These are phyloP conservation scores for Stictonetta naevosa DNA, from an alignment of 2,113 vertebrate genomes.

Conservation along the genomic window DNA sequence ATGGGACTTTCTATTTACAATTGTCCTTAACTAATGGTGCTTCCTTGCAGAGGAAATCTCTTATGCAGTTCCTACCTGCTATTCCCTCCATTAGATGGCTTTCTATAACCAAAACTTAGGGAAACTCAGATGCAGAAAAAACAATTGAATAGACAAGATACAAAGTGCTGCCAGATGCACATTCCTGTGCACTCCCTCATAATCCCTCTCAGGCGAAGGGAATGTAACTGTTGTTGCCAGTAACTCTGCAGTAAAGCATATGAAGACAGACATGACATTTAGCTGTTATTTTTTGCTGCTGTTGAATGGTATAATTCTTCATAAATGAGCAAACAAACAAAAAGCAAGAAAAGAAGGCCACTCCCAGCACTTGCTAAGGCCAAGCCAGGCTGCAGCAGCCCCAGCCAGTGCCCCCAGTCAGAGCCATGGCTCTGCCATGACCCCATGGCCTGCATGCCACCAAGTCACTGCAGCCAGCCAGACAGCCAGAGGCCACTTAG, in stretches of 20 bases:
- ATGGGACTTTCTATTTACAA: background rate
- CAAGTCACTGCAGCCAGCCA: background rate
- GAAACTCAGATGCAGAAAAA: slow-evolving; percentile 48
- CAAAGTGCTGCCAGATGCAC: slow-evolving; percentile 71
- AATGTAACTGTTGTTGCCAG: slow-evolving; percentile 22
- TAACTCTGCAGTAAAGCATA: background rate
- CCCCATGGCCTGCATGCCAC: too few relatives aligned
- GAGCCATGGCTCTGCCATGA: too few relatives aligned
- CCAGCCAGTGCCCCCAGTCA: fast-evolving
- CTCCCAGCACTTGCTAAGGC: background rate
- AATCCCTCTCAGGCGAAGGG: slow-evolving; percentile 33
- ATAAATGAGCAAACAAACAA: background rate
- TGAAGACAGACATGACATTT: background rate
- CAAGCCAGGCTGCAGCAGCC: fast-evolving
- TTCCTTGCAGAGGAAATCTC: background rate
- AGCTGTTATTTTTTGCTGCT: background rate
- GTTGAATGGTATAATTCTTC: background rate
- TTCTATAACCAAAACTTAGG: background rate
- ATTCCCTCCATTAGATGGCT: background rate
- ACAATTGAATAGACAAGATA: slow-evolving; percentile 45
- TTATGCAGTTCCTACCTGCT: background rate
- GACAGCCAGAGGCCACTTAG: background rate
- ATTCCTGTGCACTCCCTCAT: slow-evolving; percentile 46
- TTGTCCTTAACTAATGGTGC: background rate
- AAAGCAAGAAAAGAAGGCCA: background rate